Evolutionary conservation across 2,113 vertebrate species (phyloP).

Genomic region (Mustela nigripes): DNA sequence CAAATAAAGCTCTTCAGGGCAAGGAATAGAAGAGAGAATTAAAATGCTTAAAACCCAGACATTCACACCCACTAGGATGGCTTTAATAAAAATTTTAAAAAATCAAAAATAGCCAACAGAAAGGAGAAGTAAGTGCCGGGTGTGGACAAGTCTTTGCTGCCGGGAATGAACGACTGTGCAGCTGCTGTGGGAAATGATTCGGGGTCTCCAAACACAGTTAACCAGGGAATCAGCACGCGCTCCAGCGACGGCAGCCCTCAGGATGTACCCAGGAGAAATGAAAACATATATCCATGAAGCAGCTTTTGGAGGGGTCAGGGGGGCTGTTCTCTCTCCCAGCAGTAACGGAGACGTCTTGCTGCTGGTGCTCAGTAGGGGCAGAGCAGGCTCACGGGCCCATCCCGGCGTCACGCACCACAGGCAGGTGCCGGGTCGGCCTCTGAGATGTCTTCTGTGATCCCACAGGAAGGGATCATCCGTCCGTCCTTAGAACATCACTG

Average conservation of each 20-base stretch:
- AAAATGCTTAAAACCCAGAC: background rate
- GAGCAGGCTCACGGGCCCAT: background rate
- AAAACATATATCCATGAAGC: background rate
- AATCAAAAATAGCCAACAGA: background rate
- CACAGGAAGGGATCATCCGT: rapidly evolving
- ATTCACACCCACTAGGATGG: background rate
- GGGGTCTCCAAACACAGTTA: background rate
- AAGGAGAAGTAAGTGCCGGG: background rate
- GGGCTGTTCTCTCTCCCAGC: background rate
- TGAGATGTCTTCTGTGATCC: background rate
- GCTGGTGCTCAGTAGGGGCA: background rate
- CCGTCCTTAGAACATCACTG: background rate
- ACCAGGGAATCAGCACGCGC: background rate
- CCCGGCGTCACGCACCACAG: rapidly evolving
- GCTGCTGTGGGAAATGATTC: background rate
- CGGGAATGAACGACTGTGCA: background rate
- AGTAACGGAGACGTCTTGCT: background rate
- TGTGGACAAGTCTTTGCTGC: background rate
- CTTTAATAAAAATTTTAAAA: background rate
- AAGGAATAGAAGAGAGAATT: background rate
- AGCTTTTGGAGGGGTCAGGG: background rate
- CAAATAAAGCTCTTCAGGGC: background rate
- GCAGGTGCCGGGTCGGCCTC: background rate
- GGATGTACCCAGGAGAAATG: background rate
- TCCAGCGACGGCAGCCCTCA: background rate